Evolutionary conservation across 2,888 invertebrate species (phyloP), one percentile per base, ranked within the genome.

Genomic region (Ichneumoninae sp.): DNA sequence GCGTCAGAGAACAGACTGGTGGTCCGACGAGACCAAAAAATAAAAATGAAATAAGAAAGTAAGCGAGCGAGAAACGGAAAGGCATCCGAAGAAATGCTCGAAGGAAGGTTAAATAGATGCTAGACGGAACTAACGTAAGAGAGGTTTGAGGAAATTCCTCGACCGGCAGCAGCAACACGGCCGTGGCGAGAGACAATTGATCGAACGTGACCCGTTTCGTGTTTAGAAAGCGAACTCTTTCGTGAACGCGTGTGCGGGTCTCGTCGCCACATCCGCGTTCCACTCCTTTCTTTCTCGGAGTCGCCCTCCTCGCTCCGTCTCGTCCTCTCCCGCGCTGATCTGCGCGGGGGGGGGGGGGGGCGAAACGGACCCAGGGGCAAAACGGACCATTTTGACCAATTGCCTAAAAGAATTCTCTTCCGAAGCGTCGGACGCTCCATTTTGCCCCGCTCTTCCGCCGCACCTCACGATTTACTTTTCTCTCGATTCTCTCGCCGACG

Each of bases 201-300:
- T 85, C 83, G 83, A 65, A 85, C 77, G 70, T 81, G 85, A 83
- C 79, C 80, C 81, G 83, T 86, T 86, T 85, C 85, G 81, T 87
- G 87, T 89, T 92, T 92, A 92, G 92, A 92, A 92, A 92, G 91
- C 90, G 87, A 90, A 89, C 86, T 86, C 85, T 75, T 85, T 86
- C 81, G 73, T 86, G 83, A 86, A 86, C 74, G 63, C 65, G 81
- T 77, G 66, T 73, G 73, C 80, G 73, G 83, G 26, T 57, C 57
- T 13, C 57, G 57, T 86, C 88, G 87, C 44, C 71, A 80, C 79
- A 82, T 82, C 85, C 85, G 85, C 75, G 78, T 85, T 79, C 65
- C 63, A 60, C 75, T 71, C 68, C 76, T 52, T 68, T 36, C 47
- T 65, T 60, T 65, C 57, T 50, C 26, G 10, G 26, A 26, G 22